A percentile compares a stretch with the other conserved stretches of the same genome.
Conservation (phyloP, 2,797 vertebrate species). For the Sebastes vulpes region DNA sequence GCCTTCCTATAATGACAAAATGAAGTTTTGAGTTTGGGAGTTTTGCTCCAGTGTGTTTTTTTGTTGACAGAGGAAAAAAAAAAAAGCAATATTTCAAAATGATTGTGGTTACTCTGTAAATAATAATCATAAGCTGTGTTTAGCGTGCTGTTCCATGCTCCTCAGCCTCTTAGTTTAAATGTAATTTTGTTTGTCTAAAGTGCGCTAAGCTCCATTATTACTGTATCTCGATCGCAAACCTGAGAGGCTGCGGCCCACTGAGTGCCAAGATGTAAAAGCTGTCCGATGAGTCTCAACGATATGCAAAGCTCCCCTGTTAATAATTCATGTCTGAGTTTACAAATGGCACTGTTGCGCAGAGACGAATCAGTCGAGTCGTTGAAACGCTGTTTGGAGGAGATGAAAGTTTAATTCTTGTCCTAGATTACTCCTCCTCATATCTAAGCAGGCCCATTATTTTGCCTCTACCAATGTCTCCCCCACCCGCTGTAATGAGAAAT, state of each 20-base stretch:
- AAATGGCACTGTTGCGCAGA: slow-evolving; percentile 82
- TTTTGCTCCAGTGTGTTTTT: slow-evolving; percentile 36
- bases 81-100: not conserved
- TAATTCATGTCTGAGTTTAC: slow-evolving; percentile 85
- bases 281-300: slow-evolving; percentile 69
- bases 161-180: slow-evolving; percentile 19
- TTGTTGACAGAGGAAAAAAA: not conserved
- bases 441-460: slow-evolving; percentile 80
- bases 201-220: slow-evolving; percentile 44
- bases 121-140: slow-evolving; percentile 28
- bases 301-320: slow-evolving; percentile 80
- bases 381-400: slow-evolving; percentile 84
- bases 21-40: slow-evolving; percentile 65
- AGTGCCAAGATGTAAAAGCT: slow-evolving; percentile 72
- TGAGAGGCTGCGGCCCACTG: slow-evolving; percentile 41
- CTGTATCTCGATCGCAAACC: slow-evolving; percentile 47
- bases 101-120: slow-evolving; percentile 11
- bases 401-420: slow-evolving; percentile 87
- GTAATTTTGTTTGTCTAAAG: slow-evolving; percentile 45
- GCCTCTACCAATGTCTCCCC: slow-evolving; percentile 57
- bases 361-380: slow-evolving; percentile 77
- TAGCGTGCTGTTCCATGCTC: not conserved
- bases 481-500: slow-evolving; percentile 68
- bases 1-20: slow-evolving; percentile 72
- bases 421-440: slow-evolving; percentile 82